Percentiles rank a stretch among this genome's conserved stretches.
phyloP scores from a whole-genome alignment of 2,113 vertebrate species.

The Gasterosteus aculeatus region DNA sequence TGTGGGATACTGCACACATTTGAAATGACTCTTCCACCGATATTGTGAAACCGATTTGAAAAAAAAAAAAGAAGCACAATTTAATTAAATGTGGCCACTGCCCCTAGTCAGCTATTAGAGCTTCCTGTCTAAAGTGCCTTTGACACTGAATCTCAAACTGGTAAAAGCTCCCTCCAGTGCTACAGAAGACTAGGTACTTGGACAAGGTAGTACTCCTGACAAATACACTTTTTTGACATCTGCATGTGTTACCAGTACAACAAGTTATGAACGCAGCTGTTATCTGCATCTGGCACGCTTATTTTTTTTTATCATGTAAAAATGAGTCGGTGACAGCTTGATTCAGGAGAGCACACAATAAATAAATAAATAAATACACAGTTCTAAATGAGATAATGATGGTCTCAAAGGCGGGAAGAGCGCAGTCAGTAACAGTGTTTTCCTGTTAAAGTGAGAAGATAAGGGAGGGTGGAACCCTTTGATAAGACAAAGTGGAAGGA shows the following conservation, averaged over 20 bases:
- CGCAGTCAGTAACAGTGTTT: not conserved
- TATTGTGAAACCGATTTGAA: not conserved
- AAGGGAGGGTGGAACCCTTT: not conserved
- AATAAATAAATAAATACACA: not conserved
- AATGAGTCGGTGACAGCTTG: not conserved
- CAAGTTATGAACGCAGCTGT: not conserved
- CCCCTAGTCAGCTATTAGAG: not conserved
- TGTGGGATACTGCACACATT: not conserved
- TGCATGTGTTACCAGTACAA: not conserved
- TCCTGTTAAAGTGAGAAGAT: not conserved
- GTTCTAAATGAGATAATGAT: not conserved
- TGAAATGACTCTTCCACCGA: not conserved
- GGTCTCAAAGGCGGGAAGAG: not conserved
- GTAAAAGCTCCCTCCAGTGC: not conserved
- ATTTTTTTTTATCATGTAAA: not conserved
- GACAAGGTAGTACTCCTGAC: not conserved
- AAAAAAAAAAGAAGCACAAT: not conserved
- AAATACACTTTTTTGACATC: not conserved
- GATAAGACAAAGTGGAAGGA: not conserved
- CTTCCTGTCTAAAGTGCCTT: not conserved
- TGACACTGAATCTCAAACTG: not conserved
- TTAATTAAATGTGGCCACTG: not conserved
- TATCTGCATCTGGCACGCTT: not conserved
- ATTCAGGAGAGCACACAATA: not conserved
- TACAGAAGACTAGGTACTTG: not conserved